Conservation (phyloP, 2,888 invertebrate genomes). For the Smittia sp. region DNA sequence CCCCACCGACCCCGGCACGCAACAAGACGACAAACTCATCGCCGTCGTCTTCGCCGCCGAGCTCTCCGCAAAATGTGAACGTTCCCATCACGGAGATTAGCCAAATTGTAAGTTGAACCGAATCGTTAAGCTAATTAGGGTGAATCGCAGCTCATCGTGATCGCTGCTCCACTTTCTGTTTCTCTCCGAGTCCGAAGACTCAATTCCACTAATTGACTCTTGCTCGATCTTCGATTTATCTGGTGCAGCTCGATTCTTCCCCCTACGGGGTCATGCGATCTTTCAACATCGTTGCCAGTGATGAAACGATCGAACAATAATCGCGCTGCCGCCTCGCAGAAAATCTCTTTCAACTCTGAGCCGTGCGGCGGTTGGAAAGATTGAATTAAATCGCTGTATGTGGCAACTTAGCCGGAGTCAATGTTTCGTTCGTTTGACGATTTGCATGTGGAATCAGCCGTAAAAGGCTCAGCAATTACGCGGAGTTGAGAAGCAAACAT, state of each 20-base stretch:
- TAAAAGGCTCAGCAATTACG: neutral
- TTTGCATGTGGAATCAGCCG: neutral
- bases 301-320: neutral
- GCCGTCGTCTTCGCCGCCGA: conserved; percentile 54
- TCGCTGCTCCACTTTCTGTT: too few species aligned
- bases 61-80: conserved; percentile 54
- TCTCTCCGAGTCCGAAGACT: too few species aligned
- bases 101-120: conserved; percentile 61
- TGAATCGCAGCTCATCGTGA: neutral
- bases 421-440: neutral
- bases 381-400: neutral
- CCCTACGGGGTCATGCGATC: neutral
- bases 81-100: conserved; percentile 67
- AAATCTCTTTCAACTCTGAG: too few species aligned
- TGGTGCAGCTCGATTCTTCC: too few species aligned
- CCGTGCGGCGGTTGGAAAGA: neutral
- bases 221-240: too few species aligned
- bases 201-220: too few species aligned
- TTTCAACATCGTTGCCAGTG: neutral
- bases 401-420: neutral
- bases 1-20: conserved; percentile 62
- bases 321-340: neutral
- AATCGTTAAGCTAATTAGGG: neutral
- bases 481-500: neutral
- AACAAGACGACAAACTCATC: conserved; percentile 58